These are phyloP conservation scores for Lordiphosa clarofinis DNA, from an alignment of 1,140 invertebrate genomes.

Conservation along the genomic window DNA sequence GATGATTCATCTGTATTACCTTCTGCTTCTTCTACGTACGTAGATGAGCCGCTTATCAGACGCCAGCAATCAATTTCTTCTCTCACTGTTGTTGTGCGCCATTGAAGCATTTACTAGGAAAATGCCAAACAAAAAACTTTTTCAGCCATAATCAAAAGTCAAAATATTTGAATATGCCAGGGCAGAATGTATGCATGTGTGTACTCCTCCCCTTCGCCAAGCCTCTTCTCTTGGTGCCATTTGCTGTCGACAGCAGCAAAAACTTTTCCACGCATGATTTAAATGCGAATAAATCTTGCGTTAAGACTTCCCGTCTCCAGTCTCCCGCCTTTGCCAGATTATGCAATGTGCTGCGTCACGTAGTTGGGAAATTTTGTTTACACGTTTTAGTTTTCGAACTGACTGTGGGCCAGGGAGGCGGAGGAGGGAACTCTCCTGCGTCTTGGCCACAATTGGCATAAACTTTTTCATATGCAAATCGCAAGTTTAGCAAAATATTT, in stretches of 20 bases:
- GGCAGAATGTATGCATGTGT: constrained; percentile 57
- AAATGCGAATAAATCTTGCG: constrained; percentile 75
- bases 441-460: constrained; percentile 60
- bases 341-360: constrained; percentile 57
- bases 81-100: constrained; percentile 10
- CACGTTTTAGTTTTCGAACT: constrained; percentile 55
- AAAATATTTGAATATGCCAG: constrained; percentile 73
- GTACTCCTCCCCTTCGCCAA: too few species aligned
- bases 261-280: constrained; percentile 76
- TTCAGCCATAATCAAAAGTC: constrained; percentile 62
- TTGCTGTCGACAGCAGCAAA: constrained; percentile 47
- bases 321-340: constrained; percentile 9
- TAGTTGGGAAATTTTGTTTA: constrained; percentile 74
- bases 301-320: constrained; percentile 44
- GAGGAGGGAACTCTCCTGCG: constrained; percentile 6
- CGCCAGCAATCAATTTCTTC: constrained; percentile 39
- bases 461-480: constrained; percentile 77
- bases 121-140: constrained; percentile 51
- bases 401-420: too few species aligned
- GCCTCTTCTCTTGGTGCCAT: constrained; percentile 22
- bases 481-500: constrained; percentile 78
- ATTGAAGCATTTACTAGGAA: constrained; percentile 13
- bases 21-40: not conserved
- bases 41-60: constrained; percentile 28
- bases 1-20: constrained; percentile 4